phyloP scores from a whole-genome alignment of 1,140 invertebrate species.

The Sycophaga agraensis region DNA sequence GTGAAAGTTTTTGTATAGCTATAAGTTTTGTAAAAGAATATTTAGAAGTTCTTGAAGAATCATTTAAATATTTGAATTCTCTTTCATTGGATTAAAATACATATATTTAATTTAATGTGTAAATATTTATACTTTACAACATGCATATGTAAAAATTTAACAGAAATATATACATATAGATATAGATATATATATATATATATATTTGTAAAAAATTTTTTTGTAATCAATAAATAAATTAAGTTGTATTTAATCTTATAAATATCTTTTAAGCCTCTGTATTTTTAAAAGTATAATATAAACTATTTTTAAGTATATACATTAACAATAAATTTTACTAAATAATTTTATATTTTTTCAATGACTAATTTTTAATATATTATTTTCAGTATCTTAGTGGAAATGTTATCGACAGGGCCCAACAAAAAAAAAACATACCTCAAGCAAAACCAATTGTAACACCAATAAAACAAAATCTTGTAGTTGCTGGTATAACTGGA shows the following conservation, averaged over 20 bases:
- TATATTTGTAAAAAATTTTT: slow-evolving; percentile 1
- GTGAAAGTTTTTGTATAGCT: slow-evolving; percentile 42
- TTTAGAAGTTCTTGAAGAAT: slow-evolving; percentile 32
- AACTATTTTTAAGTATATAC: too few relatives aligned
- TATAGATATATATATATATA: neutral
- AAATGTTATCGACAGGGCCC: slow-evolving; percentile 50
- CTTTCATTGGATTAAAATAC: slow-evolving; percentile 13
- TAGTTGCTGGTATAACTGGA: slow-evolving; percentile 48
- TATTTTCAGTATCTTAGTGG: slow-evolving; percentile 48
- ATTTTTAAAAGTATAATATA: too few relatives aligned
- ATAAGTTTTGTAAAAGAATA: slow-evolving; percentile 43
- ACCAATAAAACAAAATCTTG: slow-evolving; percentile 41
- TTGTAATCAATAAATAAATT: neutral
- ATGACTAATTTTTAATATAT: neutral
- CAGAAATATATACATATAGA: neutral
- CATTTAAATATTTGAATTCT: slow-evolving; percentile 7
- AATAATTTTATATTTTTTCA: neutral
- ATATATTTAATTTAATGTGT: neutral
- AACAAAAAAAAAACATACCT: slow-evolving; percentile 49
- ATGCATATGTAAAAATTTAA: too few relatives aligned
- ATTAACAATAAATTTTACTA: neutral
- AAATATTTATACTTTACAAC: too few relatives aligned
- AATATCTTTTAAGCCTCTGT: too few relatives aligned
- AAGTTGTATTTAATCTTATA: neutral
- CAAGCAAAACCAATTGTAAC: slow-evolving; percentile 49